phyloP scores from a whole-genome alignment of 1,140 invertebrate genomes.

The Drosophila subobscura region DNA sequence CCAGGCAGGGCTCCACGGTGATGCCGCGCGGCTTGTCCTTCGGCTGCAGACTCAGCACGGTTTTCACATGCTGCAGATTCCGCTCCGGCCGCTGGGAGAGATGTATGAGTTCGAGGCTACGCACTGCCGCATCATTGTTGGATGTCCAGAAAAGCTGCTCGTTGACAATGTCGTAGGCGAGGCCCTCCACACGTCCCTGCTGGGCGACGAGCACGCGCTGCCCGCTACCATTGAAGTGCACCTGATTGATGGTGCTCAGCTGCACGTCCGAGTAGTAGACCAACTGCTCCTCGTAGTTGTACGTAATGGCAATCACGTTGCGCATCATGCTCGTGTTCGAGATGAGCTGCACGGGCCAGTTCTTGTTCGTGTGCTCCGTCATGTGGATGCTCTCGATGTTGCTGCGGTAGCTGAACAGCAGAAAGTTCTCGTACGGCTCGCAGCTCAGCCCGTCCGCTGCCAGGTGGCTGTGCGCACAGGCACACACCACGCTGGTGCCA shows the following conservation, averaged over 20 bases:
- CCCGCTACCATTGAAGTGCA: slow-evolving; percentile 91
- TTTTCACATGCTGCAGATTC: slow-evolving; percentile 84
- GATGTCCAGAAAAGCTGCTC: slow-evolving; percentile 93
- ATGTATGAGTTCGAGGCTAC: slow-evolving; percentile 85
- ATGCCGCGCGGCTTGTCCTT: slow-evolving; percentile 93
- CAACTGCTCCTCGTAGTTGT: slow-evolving; percentile 88
- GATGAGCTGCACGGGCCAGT: slow-evolving; percentile 90
- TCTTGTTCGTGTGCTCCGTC: slow-evolving; percentile 88
- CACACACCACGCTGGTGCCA: slow-evolving; percentile 88
- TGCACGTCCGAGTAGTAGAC: slow-evolving; percentile 96
- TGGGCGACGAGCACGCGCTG: slow-evolving; percentile 89
- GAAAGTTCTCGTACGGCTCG: slow-evolving; percentile 89
- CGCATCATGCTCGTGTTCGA: slow-evolving; percentile 87
- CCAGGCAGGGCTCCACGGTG: slow-evolving; percentile 90
- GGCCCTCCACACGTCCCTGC: slow-evolving; percentile 92
- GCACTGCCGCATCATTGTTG: slow-evolving; percentile 91
- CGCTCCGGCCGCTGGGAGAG: slow-evolving; percentile 74
- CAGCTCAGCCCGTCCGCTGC: slow-evolving; percentile 87
- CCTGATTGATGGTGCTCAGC: slow-evolving; percentile 91
- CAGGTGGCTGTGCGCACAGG: slow-evolving; percentile 90
- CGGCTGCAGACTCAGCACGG: slow-evolving; percentile 87
- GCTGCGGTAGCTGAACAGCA: slow-evolving; percentile 90
- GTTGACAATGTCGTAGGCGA: slow-evolving; percentile 89
- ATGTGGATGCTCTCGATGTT: slow-evolving; percentile 91
- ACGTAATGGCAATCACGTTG: slow-evolving; percentile 93